Evolutionary conservation across 2,113 vertebrate species (phyloP).

Genomic region (Siphamia tubifer): DNA sequence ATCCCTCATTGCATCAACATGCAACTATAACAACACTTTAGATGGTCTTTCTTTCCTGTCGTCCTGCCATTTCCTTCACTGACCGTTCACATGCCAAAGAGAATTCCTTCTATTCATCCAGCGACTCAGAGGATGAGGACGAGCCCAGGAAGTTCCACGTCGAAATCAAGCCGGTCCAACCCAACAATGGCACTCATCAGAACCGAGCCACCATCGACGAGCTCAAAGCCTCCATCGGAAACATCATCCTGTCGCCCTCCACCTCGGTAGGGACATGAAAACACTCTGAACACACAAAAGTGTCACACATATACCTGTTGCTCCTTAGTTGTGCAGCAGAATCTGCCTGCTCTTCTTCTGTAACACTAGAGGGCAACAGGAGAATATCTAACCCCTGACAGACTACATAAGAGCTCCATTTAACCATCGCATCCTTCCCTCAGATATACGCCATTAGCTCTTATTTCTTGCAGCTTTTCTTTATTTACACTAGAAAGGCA

Average conservation of each 20-base stretch:
- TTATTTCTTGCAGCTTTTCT: constrained; percentile 15
- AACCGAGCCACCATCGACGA: constrained; percentile 90
- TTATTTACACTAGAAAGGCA: constrained; percentile 16
- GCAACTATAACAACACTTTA: not conserved
- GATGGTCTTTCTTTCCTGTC: not conserved
- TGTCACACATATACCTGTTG: constrained; percentile 5
- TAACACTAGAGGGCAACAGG: constrained; percentile 77
- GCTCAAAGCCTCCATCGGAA: constrained; percentile 94
- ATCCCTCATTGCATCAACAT: not conserved
- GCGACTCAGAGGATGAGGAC: constrained; percentile 94
- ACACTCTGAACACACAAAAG: not conserved
- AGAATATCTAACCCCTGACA: constrained; percentile 5
- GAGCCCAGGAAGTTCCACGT: constrained; percentile 94
- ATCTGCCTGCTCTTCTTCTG: not conserved
- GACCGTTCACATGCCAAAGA: constrained; percentile 92
- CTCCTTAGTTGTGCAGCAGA: not conserved
- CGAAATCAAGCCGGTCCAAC: constrained; percentile 93
- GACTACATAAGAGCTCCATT: not conserved
- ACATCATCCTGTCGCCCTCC: constrained; percentile 92
- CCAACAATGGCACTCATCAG: constrained; percentile 88
- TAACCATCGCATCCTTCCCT: not conserved
- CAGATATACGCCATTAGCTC: not conserved
- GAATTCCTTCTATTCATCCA: constrained; percentile 95
- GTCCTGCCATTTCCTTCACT: constrained; percentile 79
- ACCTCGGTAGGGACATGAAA: constrained; percentile 76